Evolutionary conservation across 2,888 invertebrate genomes (phyloP), one percentile per base, ranked within the genome.

Genomic region (Cataglyphis livida): DNA sequence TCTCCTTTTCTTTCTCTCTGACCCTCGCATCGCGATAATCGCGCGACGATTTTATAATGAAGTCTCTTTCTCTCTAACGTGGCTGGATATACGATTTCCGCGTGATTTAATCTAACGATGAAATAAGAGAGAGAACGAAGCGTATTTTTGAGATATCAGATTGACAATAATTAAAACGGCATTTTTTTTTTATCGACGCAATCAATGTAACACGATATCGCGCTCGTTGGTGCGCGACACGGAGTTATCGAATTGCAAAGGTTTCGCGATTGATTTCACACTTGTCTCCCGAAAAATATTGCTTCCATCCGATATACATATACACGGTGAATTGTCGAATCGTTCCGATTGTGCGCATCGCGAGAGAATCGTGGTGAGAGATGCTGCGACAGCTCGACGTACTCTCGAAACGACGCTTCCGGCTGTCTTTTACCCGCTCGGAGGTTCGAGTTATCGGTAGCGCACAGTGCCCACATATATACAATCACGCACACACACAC

Each of bases 281-380:
- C 28, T 41, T 32, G 41, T 78, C 78, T 59, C 10, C 2, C 18
- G 21, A 78, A 70, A 78, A 70, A 78, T 38, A 78, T 32, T 25
- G 25, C 28, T 38, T 32, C 7, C 18, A n/a, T 35, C 35, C 15
- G 64, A 62, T 62, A n/a, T 7, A n/a, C n/a, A n/a, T 12, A 44
- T 61, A 28, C 15, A 35, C 7, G 61, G 6, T n/a, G n/a, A 21
- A 62, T 9, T 0, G 32, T 21, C 32, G n/a, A 44, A 15, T 15
- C 32, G 21, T n/a, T n/a, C 25, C 51, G 66, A n/a, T 51, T 51
- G 35, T 35, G 62, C 65, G 5, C 41, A 48, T 61, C 10, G 44
- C 1, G 51, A n/a, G 51, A 44, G 41, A 44, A 44, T 44, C 15
- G 41, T 15, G 41, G 4, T 15, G 41, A 41, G 41, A n/a, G n/a